A percentile compares a stretch with the other conserved stretches of the same genome.
Conservation (phyloP, 1,140 invertebrate genomes). For the Magallana angulata region DNA sequence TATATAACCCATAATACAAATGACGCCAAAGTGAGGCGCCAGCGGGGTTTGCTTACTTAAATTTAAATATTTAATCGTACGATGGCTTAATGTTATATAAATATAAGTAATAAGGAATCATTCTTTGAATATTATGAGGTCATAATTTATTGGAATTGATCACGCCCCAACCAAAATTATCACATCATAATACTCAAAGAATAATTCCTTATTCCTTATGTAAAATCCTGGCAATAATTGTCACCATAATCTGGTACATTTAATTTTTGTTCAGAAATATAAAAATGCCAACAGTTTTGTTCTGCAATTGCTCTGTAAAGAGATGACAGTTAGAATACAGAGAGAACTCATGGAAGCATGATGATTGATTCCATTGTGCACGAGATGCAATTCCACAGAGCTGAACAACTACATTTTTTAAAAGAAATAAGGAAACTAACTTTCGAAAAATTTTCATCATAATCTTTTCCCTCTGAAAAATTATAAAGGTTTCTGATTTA, state of each 20-base stretch:
- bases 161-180: too few species aligned
- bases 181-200: too few species aligned
- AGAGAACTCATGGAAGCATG: not conserved
- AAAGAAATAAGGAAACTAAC: constrained; percentile 31
- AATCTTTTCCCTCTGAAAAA: constrained; percentile 25
- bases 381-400: not conserved
- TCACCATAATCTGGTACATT: constrained; percentile 43
- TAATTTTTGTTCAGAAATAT: constrained; percentile 37
- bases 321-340: not conserved
- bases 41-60: too few species aligned
- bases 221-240: constrained; percentile 47
- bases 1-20: too few species aligned
- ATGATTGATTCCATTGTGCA: not conserved
- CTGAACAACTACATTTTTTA: constrained; percentile 40
- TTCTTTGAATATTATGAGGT: too few species aligned
- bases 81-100: too few species aligned
- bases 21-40: too few species aligned
- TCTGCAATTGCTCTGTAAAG: not conserved
- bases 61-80: too few species aligned
- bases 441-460: constrained; percentile 41
- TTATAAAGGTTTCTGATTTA: not conserved
- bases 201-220: not conserved
- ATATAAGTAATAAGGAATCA: too few species aligned
- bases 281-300: constrained; percentile 11
- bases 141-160: too few species aligned